Base-by-base conservation (phyloP, 2,113 vertebrate species). In the Labeo catla region DNA sequence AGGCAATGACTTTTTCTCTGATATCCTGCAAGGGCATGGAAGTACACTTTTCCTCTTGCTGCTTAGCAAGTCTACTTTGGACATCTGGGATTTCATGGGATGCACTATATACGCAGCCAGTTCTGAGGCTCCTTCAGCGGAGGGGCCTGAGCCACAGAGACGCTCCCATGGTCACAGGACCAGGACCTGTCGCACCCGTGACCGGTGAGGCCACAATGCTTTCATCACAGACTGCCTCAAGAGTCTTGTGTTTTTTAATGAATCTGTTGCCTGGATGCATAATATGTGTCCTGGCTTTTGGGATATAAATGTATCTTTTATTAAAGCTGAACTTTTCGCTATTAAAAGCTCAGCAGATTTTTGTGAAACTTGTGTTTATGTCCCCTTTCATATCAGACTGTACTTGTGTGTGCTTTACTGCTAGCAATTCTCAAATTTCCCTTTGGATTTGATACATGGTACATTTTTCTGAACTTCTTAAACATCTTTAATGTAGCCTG, bases 51-150 rank as follows among this genome's bases (percentile, higher is more conserved):
- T 88, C 85, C 36, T 76, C 90, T 90, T 57, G 82, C 90, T 87
- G 88, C 47, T 83, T 88, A 88, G 92, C 91, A 84, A 74, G 47
- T 43, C 47, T 36, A 61, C 52, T 45, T 82, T 65, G 15, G 87
- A 91, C 90, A 91, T 84, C 89, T 86, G 89, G 91, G 88, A 91
- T 94, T 89, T 94, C 90, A 94, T 95, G 93, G 93, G 94, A 94
- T 95, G 94, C 93, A 93, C 93, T 88, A 94, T 94, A 87, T 94
- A 95, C 85, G 94, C 94, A 78, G 93, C 93, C 90, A 94, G 93
- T 91, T 92, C 94, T 90, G 92, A 94, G 92, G 93, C 92, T 91
- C 93, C 93, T 89, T 92, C 93, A 6, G 91, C 88, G 4, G 94
- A 94, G 92, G 92, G 89, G 89, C 87, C 89, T n/a, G 90, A 91